Evolutionary conservation across 2,113 vertebrate species (phyloP).

Genomic region (Deroptyus accipitrinus): DNA sequence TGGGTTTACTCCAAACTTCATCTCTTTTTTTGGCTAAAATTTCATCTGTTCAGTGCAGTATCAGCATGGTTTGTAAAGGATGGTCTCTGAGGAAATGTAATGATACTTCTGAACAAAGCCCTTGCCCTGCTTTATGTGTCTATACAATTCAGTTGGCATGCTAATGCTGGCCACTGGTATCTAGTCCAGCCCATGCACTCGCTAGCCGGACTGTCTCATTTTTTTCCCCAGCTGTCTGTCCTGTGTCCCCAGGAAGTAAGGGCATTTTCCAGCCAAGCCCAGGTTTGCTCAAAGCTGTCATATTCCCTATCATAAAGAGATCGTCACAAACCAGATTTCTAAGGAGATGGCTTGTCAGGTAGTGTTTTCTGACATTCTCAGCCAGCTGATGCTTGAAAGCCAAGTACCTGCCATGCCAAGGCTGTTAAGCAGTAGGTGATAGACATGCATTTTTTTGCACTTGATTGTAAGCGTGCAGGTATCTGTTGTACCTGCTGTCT

Average conservation of each 20-base stretch:
- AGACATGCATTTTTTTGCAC: conserved; percentile 12
- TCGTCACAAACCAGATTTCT: neutral
- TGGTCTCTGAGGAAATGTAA: neutral
- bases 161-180: neutral
- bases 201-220: neutral
- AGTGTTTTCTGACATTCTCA: neutral
- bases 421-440: neutral
- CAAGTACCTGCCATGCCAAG: conserved; percentile 18
- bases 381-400: conserved; percentile 20
- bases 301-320: neutral
- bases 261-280: neutral
- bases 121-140: neutral
- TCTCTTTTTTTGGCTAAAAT: neutral
- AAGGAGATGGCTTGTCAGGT: conserved; percentile 11
- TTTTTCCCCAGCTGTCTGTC: neutral
- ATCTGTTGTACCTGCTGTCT: conserved; percentile 47
- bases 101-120: neutral
- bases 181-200: neutral
- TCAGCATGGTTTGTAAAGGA: neutral
- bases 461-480: conserved; percentile 2
- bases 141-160: neutral
- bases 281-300: neutral
- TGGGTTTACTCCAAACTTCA: neutral
- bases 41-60: neutral
- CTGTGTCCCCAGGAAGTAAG: neutral